Percentiles rank a stretch among this genome's conserved stretches.
These are phyloP conservation scores for Syngnathus typhle DNA, from an alignment of 2,113 vertebrate species.

Conservation along the genomic window DNA sequence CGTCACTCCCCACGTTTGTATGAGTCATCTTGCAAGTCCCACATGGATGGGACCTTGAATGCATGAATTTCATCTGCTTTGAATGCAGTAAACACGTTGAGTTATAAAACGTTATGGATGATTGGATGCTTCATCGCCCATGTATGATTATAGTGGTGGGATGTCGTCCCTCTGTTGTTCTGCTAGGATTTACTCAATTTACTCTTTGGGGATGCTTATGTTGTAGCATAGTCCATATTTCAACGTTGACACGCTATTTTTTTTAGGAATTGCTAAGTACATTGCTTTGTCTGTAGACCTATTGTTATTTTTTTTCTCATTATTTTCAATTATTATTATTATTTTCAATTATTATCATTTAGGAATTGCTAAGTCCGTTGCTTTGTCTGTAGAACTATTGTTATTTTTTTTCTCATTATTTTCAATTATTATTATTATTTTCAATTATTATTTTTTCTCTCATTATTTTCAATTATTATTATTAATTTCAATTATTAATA, in stretches of 20 bases:
- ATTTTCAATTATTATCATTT: too few species aligned
- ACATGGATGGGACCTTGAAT: not conserved
- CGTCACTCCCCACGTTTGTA: not conserved
- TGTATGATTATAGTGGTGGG: not conserved
- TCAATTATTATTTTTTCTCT: too few species aligned
- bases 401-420: too few species aligned
- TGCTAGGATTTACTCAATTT: not conserved
- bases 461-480: too few species aligned
- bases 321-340: too few species aligned
- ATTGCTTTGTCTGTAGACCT: not conserved
- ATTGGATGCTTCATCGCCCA: not conserved
- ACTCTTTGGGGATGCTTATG: not conserved
- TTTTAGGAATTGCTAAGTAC: not conserved
- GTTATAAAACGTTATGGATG: too few species aligned
- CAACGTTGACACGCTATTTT: not conserved
- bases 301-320: too few species aligned
- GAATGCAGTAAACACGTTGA: too few species aligned
- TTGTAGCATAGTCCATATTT: not conserved
- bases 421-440: too few species aligned
- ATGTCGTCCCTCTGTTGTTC: not conserved
- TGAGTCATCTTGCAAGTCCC: slow-evolving; percentile 8
- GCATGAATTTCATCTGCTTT: not conserved
- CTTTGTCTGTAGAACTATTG: too few species aligned
- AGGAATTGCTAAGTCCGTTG: too few species aligned
- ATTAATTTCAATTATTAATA: too few species aligned